Evolutionary conservation across 2,888 invertebrate species (phyloP), one percentile per base, ranked within the genome.

Genomic region (Ernsta delagoae): DNA sequence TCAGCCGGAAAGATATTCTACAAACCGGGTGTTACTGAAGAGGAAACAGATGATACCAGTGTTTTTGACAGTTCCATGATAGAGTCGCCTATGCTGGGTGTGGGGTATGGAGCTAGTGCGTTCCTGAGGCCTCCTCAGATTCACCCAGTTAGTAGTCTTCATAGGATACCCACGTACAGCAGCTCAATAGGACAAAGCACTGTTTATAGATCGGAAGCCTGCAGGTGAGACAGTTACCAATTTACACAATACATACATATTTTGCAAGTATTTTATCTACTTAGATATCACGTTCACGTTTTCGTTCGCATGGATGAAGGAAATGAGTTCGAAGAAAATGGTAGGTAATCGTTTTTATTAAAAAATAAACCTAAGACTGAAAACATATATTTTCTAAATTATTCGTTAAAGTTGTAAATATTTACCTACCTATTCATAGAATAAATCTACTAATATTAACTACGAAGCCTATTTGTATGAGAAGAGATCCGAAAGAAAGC

Each of bases 171-270:
- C 9, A 95, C 95, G 0, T 95, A 94, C 67, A 94, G 94, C 83
- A 95, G 95, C 77, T 95, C 95, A 7, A 94, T 95, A 75, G 94
- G 94, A 54, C 93, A 93, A 59, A 94, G 94, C 68, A 94, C 94
- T 53, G 79, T 92, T 1, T 93, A 92, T 72, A 86, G 94, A 45
- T 94, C 92, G 75, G 94, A 95, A 75, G 94, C 94, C 71, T 94
- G 94, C 87, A 94, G 95, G 95, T 94, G 75, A 78, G 75, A 50
- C 48, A n/a, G 8, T 50, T 50, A 8, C 7, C 7, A 24, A 8
- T 50, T 16, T 12, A 6, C 0, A 48, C 4, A 45, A 45, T 45
- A 45, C 24, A 24, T 24, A 24, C 24, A 24, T 24, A 24, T 24
- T 24, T 24, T 24, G 1, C n/a, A n/a, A n/a, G n/a, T 24, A 24